A percentile compares a stretch with the other conserved stretches of the same genome.
These are phyloP conservation scores for Phrynosoma blainvillii DNA, from an alignment of 2,113 vertebrate species.

Conservation along the genomic window DNA sequence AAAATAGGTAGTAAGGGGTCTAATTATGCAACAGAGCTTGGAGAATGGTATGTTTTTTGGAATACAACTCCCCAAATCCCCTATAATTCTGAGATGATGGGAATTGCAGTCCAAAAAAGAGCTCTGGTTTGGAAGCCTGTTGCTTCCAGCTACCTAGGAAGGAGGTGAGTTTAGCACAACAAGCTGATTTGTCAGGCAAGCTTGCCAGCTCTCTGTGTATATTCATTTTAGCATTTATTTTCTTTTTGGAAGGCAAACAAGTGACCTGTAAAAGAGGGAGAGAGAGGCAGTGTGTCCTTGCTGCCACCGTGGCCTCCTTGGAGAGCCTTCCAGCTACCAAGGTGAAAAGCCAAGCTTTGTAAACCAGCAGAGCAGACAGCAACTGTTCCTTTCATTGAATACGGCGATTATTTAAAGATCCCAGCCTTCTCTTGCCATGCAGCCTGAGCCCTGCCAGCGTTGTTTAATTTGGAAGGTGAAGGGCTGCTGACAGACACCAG, in stretches of 20 bases:
- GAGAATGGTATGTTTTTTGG: too few species aligned
- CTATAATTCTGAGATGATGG: too few species aligned
- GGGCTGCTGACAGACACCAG: background rate
- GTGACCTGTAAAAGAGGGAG: too few species aligned
- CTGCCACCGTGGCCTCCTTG: too few species aligned
- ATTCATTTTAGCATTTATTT: background rate
- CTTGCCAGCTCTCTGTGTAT: too few species aligned
- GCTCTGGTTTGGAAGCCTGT: too few species aligned
- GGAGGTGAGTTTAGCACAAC: too few species aligned
- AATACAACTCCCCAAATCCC: too few species aligned
- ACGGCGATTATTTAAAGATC: conserved; percentile 26
- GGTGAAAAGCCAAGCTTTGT: background rate
- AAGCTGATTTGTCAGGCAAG: too few species aligned
- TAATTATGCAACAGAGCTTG: too few species aligned
- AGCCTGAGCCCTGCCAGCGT: conserved; percentile 24
- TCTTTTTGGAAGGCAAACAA: background rate
- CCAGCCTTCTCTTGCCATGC: background rate
- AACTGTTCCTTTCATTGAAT: conserved; percentile 46
- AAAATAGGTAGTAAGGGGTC: too few species aligned
- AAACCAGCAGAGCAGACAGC: conserved; percentile 31
- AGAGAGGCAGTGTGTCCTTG: background rate
- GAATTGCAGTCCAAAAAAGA: too few species aligned
- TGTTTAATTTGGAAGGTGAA: conserved; percentile 34
- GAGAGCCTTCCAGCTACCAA: background rate
- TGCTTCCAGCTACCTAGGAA: background rate